Base-by-base conservation (phyloP, 2,113 vertebrate species). In the Amblyornis subalaris region DNA sequence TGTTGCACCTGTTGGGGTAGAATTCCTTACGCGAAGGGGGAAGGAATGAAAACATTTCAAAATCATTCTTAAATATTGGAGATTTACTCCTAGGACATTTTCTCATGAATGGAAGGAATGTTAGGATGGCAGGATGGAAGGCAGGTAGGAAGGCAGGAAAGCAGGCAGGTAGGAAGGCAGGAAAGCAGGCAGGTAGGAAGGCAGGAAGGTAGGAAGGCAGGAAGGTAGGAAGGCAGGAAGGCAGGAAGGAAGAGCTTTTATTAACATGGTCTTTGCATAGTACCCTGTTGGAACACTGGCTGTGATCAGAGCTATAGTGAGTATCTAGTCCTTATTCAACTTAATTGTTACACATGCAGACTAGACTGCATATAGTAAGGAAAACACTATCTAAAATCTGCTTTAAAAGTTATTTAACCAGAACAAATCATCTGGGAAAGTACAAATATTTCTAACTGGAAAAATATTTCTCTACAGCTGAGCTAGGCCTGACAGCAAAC, bases 401-500 rank as follows among this genome's bases (percentile, higher is more conserved):
- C 48, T 96, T 95, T 66, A 88, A 77, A 95, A 90, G 91, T 91
- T 94, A 96, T 96, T 94, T 95, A 90, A 95, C 84, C 69, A 95
- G 90, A 96, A 53, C 70, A 88, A 94, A 64, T 96, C 45, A 94
- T 95, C 85, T 96, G 94, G 94, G 95, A 91, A 97, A 96, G 90
- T 95, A 92, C 82, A 94, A 94, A 79, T 88, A 89, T 95, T 92
- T 96, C 82, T 89, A 88, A 94, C 40, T 85, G 88, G 95, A 91
- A 97, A 97, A 97, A 95, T 90, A 93, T 85, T 95, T 76, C 86
- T 95, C 90, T 96, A 88, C 70, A 96, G 88, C 61, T 96, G 95
- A 94, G 94, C 94, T 96, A 97, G 93, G 95, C 95, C 92, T 96
- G 95, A 96, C 87, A 96, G 95, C 94, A 96, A 96, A 95, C 91